Conservation (phyloP, 2,888 invertebrate species). For the Lithophane semibrunnea region DNA sequence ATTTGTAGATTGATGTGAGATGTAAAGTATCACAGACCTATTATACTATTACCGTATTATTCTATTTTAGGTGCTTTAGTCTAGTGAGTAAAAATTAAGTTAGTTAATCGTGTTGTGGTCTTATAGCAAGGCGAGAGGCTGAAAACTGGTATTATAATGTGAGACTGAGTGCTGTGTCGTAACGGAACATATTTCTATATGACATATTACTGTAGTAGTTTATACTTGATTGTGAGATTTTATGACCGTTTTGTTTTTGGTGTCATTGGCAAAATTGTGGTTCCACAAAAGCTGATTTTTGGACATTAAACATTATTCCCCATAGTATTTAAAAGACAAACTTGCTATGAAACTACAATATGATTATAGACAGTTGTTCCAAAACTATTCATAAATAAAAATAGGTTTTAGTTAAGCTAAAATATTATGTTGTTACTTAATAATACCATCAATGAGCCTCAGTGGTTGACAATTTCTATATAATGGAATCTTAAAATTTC, state of each 20-base stretch:
- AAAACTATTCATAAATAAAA: constrained; percentile 60
- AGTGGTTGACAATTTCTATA: constrained; percentile 31
- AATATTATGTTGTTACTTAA: constrained; percentile 67
- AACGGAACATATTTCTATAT: constrained; percentile 36
- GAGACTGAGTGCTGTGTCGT: constrained; percentile 69
- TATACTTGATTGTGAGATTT: constrained; percentile 41
- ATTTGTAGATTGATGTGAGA: constrained; percentile 26
- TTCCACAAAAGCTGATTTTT: neutral
- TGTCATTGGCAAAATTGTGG: constrained; percentile 32
- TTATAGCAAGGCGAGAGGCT: constrained; percentile 72
- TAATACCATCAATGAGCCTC: constrained; percentile 38
- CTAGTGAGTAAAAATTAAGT: constrained; percentile 78
- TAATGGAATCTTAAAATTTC: constrained; percentile 54
- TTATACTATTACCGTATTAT: constrained; percentile 17
- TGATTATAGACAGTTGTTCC: constrained; percentile 68
- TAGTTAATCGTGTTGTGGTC: constrained; percentile 68
- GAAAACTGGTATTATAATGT: constrained; percentile 65
- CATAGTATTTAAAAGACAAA: constrained; percentile 32
- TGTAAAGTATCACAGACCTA: constrained; percentile 8
- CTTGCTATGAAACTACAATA: constrained; percentile 74
- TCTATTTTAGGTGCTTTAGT: constrained; percentile 40
- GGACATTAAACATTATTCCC: constrained; percentile 27
- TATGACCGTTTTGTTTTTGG: constrained; percentile 26
- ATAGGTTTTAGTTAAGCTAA: constrained; percentile 68
- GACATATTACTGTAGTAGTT: constrained; percentile 26